Percentiles rank a stretch among this genome's conserved stretches.
Conservation (phyloP, 2,113 vertebrate genomes). For the Phasianus colchicus region DNA sequence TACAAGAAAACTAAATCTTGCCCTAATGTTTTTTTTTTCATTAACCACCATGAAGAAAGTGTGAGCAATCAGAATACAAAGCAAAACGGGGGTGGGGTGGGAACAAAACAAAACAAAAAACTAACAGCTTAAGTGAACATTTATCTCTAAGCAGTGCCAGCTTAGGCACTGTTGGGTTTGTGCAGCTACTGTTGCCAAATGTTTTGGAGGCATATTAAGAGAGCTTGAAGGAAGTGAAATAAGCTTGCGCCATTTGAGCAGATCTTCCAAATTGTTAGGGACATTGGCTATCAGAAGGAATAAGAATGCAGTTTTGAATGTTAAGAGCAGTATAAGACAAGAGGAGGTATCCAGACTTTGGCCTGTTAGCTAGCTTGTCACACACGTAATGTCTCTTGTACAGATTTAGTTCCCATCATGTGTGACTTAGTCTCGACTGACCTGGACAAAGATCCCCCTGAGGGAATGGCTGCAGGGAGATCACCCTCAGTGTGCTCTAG, state of each 20-base stretch:
- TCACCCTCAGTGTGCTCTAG: neutral
- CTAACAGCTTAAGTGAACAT: neutral
- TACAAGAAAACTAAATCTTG: neutral
- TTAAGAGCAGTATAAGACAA: neutral
- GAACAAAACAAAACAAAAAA: neutral
- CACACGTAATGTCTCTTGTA: neutral
- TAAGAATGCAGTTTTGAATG: neutral
- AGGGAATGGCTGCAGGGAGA: neutral
- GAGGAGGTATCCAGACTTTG: neutral
- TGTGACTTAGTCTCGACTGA: neutral
- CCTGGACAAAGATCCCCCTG: neutral
- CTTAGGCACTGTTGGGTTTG: neutral
- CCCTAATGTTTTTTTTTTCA: neutral
- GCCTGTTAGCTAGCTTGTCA: neutral
- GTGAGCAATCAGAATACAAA: neutral
- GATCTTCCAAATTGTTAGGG: neutral
- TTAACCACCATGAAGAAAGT: neutral
- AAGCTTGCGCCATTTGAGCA: neutral
- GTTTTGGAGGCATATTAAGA: neutral
- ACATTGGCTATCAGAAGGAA: neutral
- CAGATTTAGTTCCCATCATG: neutral
- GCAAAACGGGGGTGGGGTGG: neutral
- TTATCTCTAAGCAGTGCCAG: neutral
- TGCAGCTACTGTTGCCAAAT: neutral
- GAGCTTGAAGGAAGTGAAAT: neutral